Base-by-base conservation (phyloP, 2,888 invertebrate species). In the Labia minor region DNA sequence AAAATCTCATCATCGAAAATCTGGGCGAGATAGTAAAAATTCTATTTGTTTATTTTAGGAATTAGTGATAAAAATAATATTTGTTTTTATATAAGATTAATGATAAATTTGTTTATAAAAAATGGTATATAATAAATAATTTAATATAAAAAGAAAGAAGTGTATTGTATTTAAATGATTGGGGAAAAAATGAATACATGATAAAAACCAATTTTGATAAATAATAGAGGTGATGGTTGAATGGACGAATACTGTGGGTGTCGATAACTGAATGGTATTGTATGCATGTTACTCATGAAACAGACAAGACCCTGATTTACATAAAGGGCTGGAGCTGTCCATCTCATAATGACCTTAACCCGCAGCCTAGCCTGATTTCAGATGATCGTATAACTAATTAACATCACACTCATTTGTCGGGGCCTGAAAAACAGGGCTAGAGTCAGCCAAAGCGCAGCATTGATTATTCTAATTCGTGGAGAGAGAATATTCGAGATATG, bases 371-470 rank as follows among this genome's bases (percentile, higher is more conserved):
- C n/a, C n/a, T 49, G 49, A 14, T 49, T 49, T 49, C 16, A 49
- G 49, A 49, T 49, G 49, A 49, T 49, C 49, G 49, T 49, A 8
- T 49, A 49, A 14, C 49, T 49, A 49, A 49, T 49, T 49, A 49
- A 49, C 49, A 49, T 49, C 49, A 49, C 49, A 49, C 49, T 49
- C 49, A 49, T 49, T 49, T 49, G 49, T 49, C n/a, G 14, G 49
- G 49, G n/a, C 49, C 49, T 49, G 49, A 49, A 49, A 49, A 49
- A 49, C 49, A 49, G 49, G 49, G 49, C 49, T 14, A 49, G 6
- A 2, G 14, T 4, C 49, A 4, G 49, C 26, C 26, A 26, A 49
- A 49, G 49, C 3, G 49, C 4, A 49, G n/a, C 49, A 49, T 49
- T 49, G 49, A 49, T 49, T 49, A 49, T 49, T 49, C 49, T 49